Evolutionary conservation across 2,113 vertebrate species (phyloP), one percentile per base, ranked within the genome.

Genomic region (Pelobates fuscus): DNA sequence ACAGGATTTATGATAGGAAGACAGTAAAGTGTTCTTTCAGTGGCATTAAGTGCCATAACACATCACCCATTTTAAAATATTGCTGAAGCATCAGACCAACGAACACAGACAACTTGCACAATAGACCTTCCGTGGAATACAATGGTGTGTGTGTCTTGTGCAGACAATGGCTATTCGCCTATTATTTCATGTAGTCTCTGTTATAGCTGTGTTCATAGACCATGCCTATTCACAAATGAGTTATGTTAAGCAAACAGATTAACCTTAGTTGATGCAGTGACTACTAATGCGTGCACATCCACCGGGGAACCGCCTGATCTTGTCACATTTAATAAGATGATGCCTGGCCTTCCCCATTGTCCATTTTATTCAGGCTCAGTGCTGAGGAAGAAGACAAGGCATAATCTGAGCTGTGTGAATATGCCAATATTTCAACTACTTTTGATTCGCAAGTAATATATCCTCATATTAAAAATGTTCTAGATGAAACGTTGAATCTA

Each of bases 141-240:
- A 77, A 77, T 61, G 41, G 15, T 26, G 25, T 59, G 66, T 77
- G 73, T 77, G 73, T 67, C 59, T 29, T 52, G 5, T 11, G 65
- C 73, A 77, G 26, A 64, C 30, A 71, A 21, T 15, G 20, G 29
- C 0, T 24, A 49, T 20, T 24, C 49, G 24, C 64, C 63, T 37
- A 49, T 85, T 67, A 76, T 84, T 83, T 80, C 63, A 72, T 79
- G 74, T 82, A 58, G 46, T 57, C 81, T 59, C 64, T 62, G 41
- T 76, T 68, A 67, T 72, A 49, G 78, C 54, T 2, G 21, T 71
- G 68, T 79, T 66, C 64, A 12, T 67, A 49, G 75, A 79, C 80
- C 77, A 71, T 26, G 27, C 46, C 70, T 79, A 79, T 37, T 80
- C 74, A 71, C 65, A 81, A 83, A 72, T 74, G 82, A 78, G 80